These are phyloP conservation scores for Venturia canescens DNA, from an alignment of 1,140 invertebrate species.

Conservation along the genomic window DNA sequence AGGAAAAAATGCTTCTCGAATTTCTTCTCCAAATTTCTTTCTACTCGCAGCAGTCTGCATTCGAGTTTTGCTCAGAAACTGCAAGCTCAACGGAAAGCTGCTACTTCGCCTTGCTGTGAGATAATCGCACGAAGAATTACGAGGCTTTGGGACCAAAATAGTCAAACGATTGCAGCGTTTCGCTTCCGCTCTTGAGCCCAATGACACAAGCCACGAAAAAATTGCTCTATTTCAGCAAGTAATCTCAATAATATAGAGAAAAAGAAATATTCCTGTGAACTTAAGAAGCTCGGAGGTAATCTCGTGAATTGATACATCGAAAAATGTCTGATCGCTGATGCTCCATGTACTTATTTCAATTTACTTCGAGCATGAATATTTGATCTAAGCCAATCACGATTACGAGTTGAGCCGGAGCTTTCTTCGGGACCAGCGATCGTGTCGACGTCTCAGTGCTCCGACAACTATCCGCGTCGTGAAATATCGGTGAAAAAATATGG, in stretches of 20 bases:
- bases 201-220: neutral
- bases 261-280: neutral
- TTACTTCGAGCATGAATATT: constrained; percentile 5
- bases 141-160: neutral
- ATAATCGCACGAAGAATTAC: neutral
- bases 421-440: neutral
- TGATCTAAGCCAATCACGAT: neutral
- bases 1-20: too few species aligned
- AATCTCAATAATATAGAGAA: neutral
- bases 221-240: neutral
- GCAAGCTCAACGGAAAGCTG: too few species aligned
- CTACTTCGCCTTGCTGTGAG: neutral
- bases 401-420: neutral
- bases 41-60: neutral
- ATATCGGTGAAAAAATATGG: neutral
- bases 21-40: neutral
- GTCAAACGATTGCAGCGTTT: neutral
- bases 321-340: neutral
- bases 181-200: neutral
- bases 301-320: neutral
- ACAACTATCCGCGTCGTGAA: neutral
- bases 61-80: neutral
- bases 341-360: neutral
- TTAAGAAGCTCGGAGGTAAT: neutral
- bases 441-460: neutral